A percentile compares a stretch with the other conserved stretches of the same genome.
Evolutionary conservation across 2,888 invertebrate genomes (phyloP).

Genomic region (Torymus tubicola): DNA sequence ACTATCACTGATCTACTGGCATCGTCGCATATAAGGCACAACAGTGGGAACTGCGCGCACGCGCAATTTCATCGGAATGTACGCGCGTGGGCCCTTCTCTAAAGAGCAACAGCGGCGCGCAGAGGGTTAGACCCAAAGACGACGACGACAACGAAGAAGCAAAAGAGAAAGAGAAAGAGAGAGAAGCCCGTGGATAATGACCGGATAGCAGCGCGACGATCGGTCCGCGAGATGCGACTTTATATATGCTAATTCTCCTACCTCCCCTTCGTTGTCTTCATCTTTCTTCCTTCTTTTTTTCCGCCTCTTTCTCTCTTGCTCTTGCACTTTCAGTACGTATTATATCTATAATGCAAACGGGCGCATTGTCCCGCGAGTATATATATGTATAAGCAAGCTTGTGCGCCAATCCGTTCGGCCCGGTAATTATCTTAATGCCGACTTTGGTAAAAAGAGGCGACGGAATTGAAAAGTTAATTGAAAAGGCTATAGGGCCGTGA

Average conservation of each 20-base stretch:
- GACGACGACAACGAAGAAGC: neutral
- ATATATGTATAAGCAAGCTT: no score
- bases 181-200: neutral
- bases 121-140: constrained; percentile 2
- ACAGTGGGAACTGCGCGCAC: constrained; percentile 34
- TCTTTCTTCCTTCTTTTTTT: no score
- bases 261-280: no score
- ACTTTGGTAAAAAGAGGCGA: constrained; percentile 10
- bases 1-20: neutral
- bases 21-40: constrained; percentile 1
- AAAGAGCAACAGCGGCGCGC: neutral
- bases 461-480: constrained; percentile 55
- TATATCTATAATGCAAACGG: neutral
- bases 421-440: constrained; percentile 51
- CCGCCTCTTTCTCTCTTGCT: no score
- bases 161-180: neutral
- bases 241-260: constrained; percentile 36
- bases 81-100: constrained; percentile 8
- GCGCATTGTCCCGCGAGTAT: neutral
- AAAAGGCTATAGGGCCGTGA: constrained; percentile 49
- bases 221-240: constrained; percentile 35
- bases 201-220: constrained; percentile 12
- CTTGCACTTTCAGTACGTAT: no score
- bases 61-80: constrained; percentile 45
- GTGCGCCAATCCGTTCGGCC: constrained; percentile 14